phyloP scores from a whole-genome alignment of 2,888 invertebrate species.

The Automeris io region DNA sequence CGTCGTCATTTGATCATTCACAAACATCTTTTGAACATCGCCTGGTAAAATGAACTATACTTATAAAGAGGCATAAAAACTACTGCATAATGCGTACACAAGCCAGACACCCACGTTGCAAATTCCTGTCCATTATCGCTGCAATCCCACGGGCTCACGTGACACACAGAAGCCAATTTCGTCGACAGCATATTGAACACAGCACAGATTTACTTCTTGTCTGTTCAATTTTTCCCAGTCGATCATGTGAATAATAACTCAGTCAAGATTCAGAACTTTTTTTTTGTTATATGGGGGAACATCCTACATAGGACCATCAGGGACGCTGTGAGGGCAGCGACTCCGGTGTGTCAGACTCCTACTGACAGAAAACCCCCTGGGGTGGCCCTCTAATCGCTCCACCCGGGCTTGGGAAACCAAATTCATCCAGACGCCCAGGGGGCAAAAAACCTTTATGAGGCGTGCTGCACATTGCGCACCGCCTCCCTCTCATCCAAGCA shows the following conservation, averaged over 20 bases:
- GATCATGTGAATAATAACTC: constrained; percentile 38
- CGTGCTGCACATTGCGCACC: too few species aligned
- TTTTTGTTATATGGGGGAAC: too few species aligned
- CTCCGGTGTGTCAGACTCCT: too few species aligned
- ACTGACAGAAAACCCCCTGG: too few species aligned
- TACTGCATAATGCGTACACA: constrained; percentile 51
- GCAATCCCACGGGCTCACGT: constrained; percentile 67
- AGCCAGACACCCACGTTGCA: constrained; percentile 69
- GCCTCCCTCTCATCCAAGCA: too few species aligned
- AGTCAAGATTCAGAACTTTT: too few species aligned
- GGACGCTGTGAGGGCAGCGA: too few species aligned
- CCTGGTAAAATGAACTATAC: constrained; percentile 41
- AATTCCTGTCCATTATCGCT: constrained; percentile 53
- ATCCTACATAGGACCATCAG: too few species aligned
- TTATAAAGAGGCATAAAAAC: constrained; percentile 49
- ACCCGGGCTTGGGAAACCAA: too few species aligned
- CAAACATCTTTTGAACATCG: constrained; percentile 55
- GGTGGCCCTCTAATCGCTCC: too few species aligned
- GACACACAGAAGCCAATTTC: constrained; percentile 58
- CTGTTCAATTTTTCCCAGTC: constrained; percentile 44
- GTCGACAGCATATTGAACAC: constrained; percentile 28
- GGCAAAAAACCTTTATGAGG: too few species aligned
- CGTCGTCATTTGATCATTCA: constrained; percentile 48
- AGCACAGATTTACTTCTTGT: constrained; percentile 53
- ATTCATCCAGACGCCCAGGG: too few species aligned